phyloP scores from a whole-genome alignment of 2,113 vertebrate genomes.

The Suricata suricatta region DNA sequence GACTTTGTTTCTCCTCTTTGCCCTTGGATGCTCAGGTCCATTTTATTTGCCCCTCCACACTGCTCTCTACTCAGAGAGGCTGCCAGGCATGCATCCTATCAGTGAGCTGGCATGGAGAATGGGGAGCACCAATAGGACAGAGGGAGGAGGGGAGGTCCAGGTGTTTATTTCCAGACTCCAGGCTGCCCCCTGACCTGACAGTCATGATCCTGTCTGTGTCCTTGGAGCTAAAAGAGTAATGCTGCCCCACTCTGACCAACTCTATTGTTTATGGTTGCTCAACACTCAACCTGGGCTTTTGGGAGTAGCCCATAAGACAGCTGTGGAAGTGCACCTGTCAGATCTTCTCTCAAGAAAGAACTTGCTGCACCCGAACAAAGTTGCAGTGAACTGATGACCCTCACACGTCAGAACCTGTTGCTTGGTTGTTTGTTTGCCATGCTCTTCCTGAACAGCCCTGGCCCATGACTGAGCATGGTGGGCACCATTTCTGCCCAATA shows the following conservation, averaged over 20 bases:
- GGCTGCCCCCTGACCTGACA: no score
- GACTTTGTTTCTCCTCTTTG: not conserved
- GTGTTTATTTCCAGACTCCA: accelerated
- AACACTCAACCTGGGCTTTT: no score
- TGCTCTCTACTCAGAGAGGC: not conserved
- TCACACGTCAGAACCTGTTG: not conserved
- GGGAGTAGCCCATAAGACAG: accelerated
- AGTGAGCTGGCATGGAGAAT: not conserved
- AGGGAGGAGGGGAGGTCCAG: not conserved
- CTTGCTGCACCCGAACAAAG: not conserved
- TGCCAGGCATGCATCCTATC: accelerated
- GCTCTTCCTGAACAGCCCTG: not conserved
- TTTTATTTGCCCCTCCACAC: not conserved
- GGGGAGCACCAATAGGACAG: not conserved
- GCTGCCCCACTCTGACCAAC: not conserved
- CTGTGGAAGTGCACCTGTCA: not conserved
- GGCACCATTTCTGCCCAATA: not conserved
- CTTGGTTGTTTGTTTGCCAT: not conserved
- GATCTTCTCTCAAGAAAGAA: not conserved
- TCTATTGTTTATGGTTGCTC: not conserved
- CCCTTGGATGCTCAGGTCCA: not conserved
- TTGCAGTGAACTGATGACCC: not conserved
- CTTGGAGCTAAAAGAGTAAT: accelerated
- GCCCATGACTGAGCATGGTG: not conserved
- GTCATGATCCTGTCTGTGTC: not conserved